phyloP scores from a whole-genome alignment of 2,888 invertebrate species.

The Opisthograptis luteolata region DNA sequence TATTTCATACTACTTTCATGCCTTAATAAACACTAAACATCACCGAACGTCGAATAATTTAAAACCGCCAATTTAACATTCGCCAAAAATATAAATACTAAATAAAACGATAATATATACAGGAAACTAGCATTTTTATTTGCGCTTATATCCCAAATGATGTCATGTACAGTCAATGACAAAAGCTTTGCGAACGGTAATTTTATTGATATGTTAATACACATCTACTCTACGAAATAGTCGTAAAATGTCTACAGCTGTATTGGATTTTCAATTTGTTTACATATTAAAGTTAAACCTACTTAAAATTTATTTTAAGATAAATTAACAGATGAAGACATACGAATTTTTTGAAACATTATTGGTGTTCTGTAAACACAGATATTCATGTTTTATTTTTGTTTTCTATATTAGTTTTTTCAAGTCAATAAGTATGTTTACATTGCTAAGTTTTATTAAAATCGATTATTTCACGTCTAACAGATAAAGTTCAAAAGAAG shows the following conservation, averaged over 20 bases:
- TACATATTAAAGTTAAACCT: conserved; percentile 4
- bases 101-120: conserved; percentile 61
- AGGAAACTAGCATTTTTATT: conserved; percentile 73
- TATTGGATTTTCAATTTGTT: not conserved
- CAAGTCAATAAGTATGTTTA: no score
- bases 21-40: not conserved
- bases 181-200: conserved; percentile 39
- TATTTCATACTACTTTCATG: not conserved
- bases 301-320: not conserved
- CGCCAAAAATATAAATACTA: conserved; percentile 56
- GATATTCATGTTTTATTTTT: no score
- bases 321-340: not conserved
- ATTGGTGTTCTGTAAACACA: no score
- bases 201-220: conserved; percentile 26
- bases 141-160: conserved; percentile 66
- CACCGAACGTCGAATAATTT: conserved; percentile 30
- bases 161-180: conserved; percentile 61
- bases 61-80: conserved; percentile 49
- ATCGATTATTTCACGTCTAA: no score
- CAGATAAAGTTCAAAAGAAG: not conserved
- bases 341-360: no score
- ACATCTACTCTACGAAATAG: conserved; percentile 8
- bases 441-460: no score
- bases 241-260: conserved; percentile 6
- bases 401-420: no score